Evolutionary conservation across 2,888 invertebrate genomes (phyloP).

Genomic region (Agonopterix heracliana): DNA sequence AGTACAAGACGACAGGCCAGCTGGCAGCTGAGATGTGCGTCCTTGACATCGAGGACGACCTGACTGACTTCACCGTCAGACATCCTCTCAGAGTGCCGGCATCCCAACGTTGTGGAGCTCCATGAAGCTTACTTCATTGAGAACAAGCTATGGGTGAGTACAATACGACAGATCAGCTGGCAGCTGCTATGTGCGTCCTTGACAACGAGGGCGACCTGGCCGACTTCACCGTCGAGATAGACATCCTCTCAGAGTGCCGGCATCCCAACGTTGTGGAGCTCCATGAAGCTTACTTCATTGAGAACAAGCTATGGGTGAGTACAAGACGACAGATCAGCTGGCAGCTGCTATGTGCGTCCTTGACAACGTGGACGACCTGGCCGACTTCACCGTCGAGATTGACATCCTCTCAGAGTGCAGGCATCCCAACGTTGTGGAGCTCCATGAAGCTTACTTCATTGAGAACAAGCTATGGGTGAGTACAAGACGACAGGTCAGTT

Average conservation of each 20-base stretch:
- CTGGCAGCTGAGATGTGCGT: no score
- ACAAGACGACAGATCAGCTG: constrained; percentile 86
- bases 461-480: constrained; percentile 94
- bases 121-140: no score
- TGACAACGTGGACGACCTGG: constrained; percentile 97
- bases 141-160: no score
- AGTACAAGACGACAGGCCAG: no score
- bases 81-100: no score
- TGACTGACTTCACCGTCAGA: no score
- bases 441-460: constrained; percentile 96
- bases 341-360: constrained; percentile 98
- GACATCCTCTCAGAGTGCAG: constrained; percentile 97
- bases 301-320: constrained; percentile 94
- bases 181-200: constrained; percentile 96
- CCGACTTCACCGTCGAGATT: constrained; percentile 99
- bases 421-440: constrained; percentile 95
- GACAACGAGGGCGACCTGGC: constrained; percentile 98
- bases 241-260: constrained; percentile 95
- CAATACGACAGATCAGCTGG: constrained; percentile 86
- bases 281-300: constrained; percentile 95
- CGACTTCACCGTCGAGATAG: constrained; percentile 99
- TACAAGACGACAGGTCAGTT: constrained; percentile 86
- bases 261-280: constrained; percentile 97
- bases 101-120: no score
- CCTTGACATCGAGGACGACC: no score